Percentiles rank a stretch among this genome's conserved stretches.
Evolutionary conservation across 2,797 vertebrate genomes (phyloP).

Genomic region (Enteromius trimaculatus): DNA sequence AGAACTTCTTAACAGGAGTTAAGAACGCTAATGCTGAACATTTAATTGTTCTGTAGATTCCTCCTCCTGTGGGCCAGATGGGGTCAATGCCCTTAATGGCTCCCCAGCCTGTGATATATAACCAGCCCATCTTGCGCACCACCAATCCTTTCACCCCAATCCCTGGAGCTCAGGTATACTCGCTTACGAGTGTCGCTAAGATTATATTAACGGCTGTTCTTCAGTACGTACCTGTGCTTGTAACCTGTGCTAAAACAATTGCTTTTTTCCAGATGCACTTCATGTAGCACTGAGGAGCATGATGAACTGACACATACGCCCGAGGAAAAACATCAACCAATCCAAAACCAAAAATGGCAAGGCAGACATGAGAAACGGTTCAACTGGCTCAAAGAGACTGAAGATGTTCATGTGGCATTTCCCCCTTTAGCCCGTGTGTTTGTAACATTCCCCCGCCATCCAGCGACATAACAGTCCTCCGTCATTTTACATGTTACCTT

Average conservation of each 20-base stretch:
- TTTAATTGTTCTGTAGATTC: constrained; percentile 72
- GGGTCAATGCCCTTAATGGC: constrained; percentile 84
- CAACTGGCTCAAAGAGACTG: constrained; percentile 48
- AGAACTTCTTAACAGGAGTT: background rate
- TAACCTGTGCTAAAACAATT: background rate
- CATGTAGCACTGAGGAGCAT: constrained; percentile 76
- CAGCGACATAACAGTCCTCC: constrained; percentile 53
- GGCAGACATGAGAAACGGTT: constrained; percentile 55
- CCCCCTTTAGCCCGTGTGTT: constrained; percentile 52
- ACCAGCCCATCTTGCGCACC: constrained; percentile 86
- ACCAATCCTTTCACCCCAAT: constrained; percentile 86
- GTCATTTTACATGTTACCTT: constrained; percentile 61
- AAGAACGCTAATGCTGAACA: background rate
- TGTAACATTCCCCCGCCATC: constrained; percentile 54
- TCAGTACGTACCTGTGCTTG: background rate
- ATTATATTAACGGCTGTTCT: background rate
- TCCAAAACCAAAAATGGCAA: constrained; percentile 66
- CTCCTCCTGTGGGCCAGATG: constrained; percentile 86
- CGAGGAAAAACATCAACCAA: constrained; percentile 68
- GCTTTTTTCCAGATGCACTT: constrained; percentile 82
- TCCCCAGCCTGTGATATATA: constrained; percentile 87
- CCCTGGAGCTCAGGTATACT: constrained; percentile 85
- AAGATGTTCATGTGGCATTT: constrained; percentile 55
- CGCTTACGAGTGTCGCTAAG: background rate
- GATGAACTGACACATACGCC: constrained; percentile 60